Conservation (phyloP, 2,888 invertebrate species). For the Ferrisia virgata region DNA sequence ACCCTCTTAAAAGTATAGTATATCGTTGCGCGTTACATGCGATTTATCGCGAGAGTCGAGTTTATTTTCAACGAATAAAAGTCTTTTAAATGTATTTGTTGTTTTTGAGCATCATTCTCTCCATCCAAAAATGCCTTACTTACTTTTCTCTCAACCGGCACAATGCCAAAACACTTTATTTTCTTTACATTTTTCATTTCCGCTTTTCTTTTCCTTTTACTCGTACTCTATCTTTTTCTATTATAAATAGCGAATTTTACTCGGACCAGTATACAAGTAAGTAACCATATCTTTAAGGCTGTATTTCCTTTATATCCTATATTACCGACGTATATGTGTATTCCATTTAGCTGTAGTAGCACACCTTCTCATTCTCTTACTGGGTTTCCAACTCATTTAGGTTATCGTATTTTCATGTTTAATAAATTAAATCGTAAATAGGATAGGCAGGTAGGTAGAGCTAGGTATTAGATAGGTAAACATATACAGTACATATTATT, state of each 20-base stretch:
- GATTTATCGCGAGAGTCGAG: constrained; percentile 10
- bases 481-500: too few relatives aligned
- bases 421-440: background rate
- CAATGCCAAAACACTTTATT: constrained; percentile 38
- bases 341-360: too few relatives aligned
- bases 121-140: constrained; percentile 6
- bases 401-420: background rate
- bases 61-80: constrained; percentile 9
- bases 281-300: constrained; percentile 14
- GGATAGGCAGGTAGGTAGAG: too few relatives aligned
- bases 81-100: constrained; percentile 39
- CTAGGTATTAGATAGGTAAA: too few relatives aligned
- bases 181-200: constrained; percentile 38
- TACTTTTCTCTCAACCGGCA: constrained; percentile 6
- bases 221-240: background rate
- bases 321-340: too few relatives aligned
- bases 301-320: constrained; percentile 9
- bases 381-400: background rate
- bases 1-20: background rate
- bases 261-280: background rate
- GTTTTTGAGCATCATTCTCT: constrained; percentile 24
- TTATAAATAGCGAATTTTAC: background rate
- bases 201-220: background rate
- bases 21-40: background rate
- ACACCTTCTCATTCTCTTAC: background rate